A percentile compares a stretch with the other conserved stretches of the same genome.
These are phyloP conservation scores for Liparis tanakae DNA, from an alignment of 2,797 vertebrate genomes.

Conservation along the genomic window DNA sequence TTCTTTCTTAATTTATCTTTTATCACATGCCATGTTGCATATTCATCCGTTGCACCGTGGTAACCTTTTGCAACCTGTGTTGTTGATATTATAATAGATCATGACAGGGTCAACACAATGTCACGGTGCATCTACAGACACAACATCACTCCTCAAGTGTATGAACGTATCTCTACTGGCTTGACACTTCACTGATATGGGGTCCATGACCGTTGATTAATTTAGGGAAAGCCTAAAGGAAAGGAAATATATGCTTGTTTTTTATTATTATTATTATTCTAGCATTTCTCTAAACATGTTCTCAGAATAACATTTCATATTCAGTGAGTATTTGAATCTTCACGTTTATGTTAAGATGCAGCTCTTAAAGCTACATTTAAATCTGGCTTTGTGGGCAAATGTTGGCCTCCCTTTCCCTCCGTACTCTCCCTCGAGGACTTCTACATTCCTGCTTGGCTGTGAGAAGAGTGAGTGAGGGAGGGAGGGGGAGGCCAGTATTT, in stretches of 20 bases:
- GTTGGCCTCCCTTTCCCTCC: constrained; percentile 33
- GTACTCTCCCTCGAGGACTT: constrained; percentile 33
- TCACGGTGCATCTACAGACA: constrained; percentile 31
- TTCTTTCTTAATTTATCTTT: constrained; percentile 31
- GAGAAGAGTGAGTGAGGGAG: constrained; percentile 63
- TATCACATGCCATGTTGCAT: constrained; percentile 30
- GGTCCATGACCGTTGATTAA: constrained; percentile 19
- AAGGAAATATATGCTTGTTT: background rate
- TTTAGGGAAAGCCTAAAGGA: background rate
- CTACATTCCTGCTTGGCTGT: constrained; percentile 60
- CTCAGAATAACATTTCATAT: background rate
- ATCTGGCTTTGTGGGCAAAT: constrained; percentile 9
- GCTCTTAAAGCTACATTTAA: constrained; percentile 15
- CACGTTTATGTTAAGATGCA: background rate
- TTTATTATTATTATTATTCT: too few relatives aligned
- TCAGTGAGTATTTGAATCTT: background rate
- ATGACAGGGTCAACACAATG: constrained; percentile 46
- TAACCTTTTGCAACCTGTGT: constrained; percentile 22
- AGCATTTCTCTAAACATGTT: constrained; percentile 2
- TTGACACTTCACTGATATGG: constrained; percentile 18
- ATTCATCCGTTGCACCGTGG: constrained; percentile 31
- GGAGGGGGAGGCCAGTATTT: constrained; percentile 76
- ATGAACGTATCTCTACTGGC: background rate
- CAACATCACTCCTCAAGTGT: constrained; percentile 1
- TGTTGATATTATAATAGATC: constrained; percentile 38